Conservation (phyloP, 2,888 invertebrate species). For the Auanema sp. region DNA sequence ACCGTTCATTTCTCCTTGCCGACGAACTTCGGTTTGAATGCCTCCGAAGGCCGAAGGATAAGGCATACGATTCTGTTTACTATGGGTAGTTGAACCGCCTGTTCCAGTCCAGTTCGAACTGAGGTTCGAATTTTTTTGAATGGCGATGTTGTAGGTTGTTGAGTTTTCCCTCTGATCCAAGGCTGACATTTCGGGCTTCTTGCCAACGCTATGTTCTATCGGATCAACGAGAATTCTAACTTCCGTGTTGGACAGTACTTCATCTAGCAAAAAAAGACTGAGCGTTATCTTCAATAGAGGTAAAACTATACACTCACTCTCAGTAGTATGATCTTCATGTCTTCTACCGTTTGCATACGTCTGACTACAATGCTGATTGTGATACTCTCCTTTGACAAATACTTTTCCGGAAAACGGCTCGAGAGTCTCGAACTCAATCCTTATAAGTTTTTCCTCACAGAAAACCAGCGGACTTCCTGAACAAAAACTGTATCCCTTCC, state of each 20-base stretch:
- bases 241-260: no score
- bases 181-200: no score
- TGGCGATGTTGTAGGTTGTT: no score
- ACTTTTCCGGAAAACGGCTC: conserved; percentile 53
- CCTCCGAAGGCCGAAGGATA: not conserved
- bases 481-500: not conserved
- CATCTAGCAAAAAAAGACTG: no score
- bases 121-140: no score
- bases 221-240: no score
- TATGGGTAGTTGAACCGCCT: not conserved
- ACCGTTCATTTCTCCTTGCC: no score
- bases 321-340: not conserved
- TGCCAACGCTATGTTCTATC: no score
- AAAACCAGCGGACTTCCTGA: conserved; percentile 34
- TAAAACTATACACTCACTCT: no score
- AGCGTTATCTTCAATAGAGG: no score
- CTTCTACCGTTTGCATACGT: conserved; percentile 18
- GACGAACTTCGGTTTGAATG: not conserved
- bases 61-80: not conserved
- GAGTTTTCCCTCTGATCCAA: no score
- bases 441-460: conserved; percentile 54
- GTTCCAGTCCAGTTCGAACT: not conserved
- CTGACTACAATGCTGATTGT: conserved; percentile 42
- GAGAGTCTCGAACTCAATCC: conserved; percentile 51
- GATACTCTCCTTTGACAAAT: conserved; percentile 59